Evolutionary conservation across 2,888 invertebrate genomes (phyloP), one percentile per base, ranked within the genome.

Genomic region (Phalera bucephala): DNA sequence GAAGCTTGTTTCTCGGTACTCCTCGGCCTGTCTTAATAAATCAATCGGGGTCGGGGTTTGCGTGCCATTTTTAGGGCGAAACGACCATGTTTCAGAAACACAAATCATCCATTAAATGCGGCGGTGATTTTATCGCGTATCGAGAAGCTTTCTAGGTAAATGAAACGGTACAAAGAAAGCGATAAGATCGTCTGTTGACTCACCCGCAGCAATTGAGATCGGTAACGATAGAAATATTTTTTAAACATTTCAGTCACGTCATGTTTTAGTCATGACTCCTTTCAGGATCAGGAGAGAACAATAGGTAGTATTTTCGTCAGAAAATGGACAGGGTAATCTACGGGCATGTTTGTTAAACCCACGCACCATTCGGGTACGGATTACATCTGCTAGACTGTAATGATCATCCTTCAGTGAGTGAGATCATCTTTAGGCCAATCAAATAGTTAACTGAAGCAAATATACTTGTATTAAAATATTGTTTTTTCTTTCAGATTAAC

Each of bases 61-160:
- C 35, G 35, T 54, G 62, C 48, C 64, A 52, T 63, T 70, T 70
- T 66, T 63, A 63, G 65, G 67, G 52, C 69, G 40, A 50, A 67
- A 59, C 56, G 42, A 58, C 42, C 59, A 64, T 65, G 56, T 53
- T 54, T 59, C 45, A 42, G 48, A 52, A 55, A 47, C 45, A 53
- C 56, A 45, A 55, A 45, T 55, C 53, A 52, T 53, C 53, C 42
- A 47, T 45, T 45, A 43, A 38, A 39, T 41, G 49, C 35, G 22
- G 31, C 15, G n/a, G 30, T 52, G 54, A 59, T 64, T 49, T 52
- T 56, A 69, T 72, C 64, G 45, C 31, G 25, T 48, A 45, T 63
- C 32, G 49, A 50, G 33, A 46, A 46, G 48, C 52, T 58, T 60
- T 62, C 54, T 48, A 48, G 33, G 48, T 53, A 52, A 62, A 52